phyloP scores from a whole-genome alignment of 2,113 vertebrate species.

The Microcebus lehilahytsara region DNA sequence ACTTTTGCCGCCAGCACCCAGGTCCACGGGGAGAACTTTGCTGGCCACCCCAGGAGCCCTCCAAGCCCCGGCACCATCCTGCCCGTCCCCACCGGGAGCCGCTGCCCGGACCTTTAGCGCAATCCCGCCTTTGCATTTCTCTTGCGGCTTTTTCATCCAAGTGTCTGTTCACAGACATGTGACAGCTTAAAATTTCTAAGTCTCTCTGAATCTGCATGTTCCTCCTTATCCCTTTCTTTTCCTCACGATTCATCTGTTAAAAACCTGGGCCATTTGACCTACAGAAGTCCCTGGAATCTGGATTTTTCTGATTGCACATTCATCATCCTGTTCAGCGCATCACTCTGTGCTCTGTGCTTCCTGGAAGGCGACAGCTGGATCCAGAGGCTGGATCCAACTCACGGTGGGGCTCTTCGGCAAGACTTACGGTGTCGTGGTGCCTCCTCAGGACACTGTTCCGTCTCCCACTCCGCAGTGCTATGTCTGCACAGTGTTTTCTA shows the following conservation, averaged over 20 bases:
- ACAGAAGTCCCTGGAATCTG: neutral
- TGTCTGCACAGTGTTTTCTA: neutral
- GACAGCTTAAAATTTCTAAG: neutral
- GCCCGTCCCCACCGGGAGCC: neutral
- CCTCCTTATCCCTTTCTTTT: neutral
- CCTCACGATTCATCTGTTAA: neutral
- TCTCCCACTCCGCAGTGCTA: neutral
- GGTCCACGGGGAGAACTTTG: neutral
- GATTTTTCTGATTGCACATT: neutral
- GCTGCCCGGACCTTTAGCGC: neutral
- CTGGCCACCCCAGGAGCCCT: too few species aligned
- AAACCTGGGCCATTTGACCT: neutral
- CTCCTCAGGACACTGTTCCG: too few species aligned
- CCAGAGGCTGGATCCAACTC: neutral
- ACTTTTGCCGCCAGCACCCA: neutral
- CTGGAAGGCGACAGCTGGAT: neutral
- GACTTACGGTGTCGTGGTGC: neutral
- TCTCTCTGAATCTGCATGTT: neutral
- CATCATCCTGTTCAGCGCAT: neutral
- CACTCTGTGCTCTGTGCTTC: neutral
- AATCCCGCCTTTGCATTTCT: neutral
- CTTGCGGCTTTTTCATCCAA: neutral
- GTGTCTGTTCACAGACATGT: neutral
- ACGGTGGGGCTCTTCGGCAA: neutral
- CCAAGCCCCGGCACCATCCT: fast-evolving